These are phyloP conservation scores for Andrena marginata DNA, from an alignment of 2,888 invertebrate genomes.

Conservation along the genomic window DNA sequence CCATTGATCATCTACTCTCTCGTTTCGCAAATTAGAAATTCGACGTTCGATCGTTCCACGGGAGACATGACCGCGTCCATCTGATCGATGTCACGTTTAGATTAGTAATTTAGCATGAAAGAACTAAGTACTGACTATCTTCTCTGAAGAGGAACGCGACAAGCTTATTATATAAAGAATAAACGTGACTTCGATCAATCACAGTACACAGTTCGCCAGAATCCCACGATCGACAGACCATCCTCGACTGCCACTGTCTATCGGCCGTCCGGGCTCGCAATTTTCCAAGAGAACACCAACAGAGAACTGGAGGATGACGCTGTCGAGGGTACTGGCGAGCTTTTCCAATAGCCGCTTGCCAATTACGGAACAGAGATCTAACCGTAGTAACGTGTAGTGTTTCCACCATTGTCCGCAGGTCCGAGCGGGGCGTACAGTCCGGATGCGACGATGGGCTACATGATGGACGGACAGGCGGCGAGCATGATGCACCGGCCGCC, in stretches of 20 bases:
- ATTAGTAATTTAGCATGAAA: not conserved
- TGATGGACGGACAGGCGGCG: conserved; percentile 98
- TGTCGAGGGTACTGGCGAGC: conserved; percentile 70
- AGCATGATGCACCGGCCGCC: conserved; percentile 97
- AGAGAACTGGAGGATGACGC: conserved; percentile 51
- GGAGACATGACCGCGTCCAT: conserved; percentile 40
- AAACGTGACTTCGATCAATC: conserved; percentile 43
- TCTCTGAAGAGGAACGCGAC: not conserved
- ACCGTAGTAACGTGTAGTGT: conserved; percentile 90
- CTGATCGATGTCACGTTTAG: conserved; percentile 19
- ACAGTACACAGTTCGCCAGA: conserved; percentile 62
- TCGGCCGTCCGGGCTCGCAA: conserved; percentile 33
- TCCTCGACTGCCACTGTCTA: conserved; percentile 30
- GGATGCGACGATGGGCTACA: conserved; percentile 98
- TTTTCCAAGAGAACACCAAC: conserved; percentile 37
- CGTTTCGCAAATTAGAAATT: not conserved
- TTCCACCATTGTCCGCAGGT: conserved; percentile 95
- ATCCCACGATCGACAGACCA: not conserved
- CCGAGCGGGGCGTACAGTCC: conserved; percentile 98
- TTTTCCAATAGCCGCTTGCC: conserved; percentile 80
- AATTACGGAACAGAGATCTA: conserved; percentile 86
- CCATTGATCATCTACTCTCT: not conserved
- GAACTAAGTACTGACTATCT: not conserved
- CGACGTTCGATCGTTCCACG: no score
- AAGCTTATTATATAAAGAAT: not conserved